Conservation (phyloP, 2,888 invertebrate species). For the Nipponacmea schrenckii region DNA sequence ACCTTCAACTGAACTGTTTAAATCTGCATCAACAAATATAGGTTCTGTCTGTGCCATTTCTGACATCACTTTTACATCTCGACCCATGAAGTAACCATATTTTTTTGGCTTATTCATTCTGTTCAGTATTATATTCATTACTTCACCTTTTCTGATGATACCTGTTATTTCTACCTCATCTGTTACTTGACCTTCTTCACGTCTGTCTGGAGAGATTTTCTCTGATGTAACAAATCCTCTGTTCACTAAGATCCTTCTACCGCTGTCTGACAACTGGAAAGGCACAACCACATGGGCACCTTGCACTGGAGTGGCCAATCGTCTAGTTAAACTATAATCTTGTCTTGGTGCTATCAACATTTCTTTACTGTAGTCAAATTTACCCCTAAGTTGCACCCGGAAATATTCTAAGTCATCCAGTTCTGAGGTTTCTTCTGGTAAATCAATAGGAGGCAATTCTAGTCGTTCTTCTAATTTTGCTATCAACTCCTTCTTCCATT, state of each 20-base stretch:
- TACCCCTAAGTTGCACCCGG: slow-evolving; percentile 81
- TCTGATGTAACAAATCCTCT: slow-evolving; percentile 89
- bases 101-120: slow-evolving; percentile 75
- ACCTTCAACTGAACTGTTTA: slow-evolving; percentile 72
- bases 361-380: slow-evolving; percentile 87
- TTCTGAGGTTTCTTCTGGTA: slow-evolving; percentile 66
- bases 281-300: slow-evolving; percentile 84
- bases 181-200: slow-evolving; percentile 68
- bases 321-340: slow-evolving; percentile 2
- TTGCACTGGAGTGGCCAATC: slow-evolving; percentile 20
- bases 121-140: slow-evolving; percentile 65
- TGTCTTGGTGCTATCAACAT: slow-evolving; percentile 82
- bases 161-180: slow-evolving; percentile 82
- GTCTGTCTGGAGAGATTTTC: slow-evolving; percentile 73
- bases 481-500: slow-evolving; percentile 89
- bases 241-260: slow-evolving; percentile 86
- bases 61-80: slow-evolving; percentile 87
- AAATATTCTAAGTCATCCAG: slow-evolving; percentile 82
- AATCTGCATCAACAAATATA: slow-evolving; percentile 83
- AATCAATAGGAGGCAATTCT: slow-evolving; percentile 72
- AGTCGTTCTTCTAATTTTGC: slow-evolving; percentile 76
- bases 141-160: slow-evolving; percentile 82
- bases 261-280: slow-evolving; percentile 81
- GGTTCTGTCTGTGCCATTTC: slow-evolving; percentile 76
- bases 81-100: slow-evolving; percentile 75